phyloP scores from a whole-genome alignment of 2,888 invertebrate species.

The Athrips mouffetella region DNA sequence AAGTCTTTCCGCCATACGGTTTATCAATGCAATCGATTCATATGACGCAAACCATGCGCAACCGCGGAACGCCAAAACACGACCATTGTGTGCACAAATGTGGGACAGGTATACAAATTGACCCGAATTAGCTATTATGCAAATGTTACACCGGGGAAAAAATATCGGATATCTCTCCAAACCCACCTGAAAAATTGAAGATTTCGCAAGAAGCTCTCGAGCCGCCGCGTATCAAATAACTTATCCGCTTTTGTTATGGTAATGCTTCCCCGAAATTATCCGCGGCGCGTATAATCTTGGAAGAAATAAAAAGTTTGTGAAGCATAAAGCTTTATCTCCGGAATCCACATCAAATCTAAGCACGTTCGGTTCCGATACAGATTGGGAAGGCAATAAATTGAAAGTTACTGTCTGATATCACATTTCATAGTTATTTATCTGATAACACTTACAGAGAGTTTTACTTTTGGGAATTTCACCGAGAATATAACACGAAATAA shows the following conservation, averaged over 20 bases:
- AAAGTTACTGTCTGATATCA: not conserved
- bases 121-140: slow-evolving; percentile 49
- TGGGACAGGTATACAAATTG: slow-evolving; percentile 39
- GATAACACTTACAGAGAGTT: not conserved
- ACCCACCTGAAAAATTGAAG: slow-evolving; percentile 56
- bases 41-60: slow-evolving; percentile 13
- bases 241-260: slow-evolving; percentile 70
- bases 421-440: not conserved
- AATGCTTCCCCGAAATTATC: slow-evolving; percentile 63
- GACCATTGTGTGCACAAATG: slow-evolving; percentile 27
- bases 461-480: not conserved
- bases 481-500: not conserved
- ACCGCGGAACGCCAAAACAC: slow-evolving; percentile 20
- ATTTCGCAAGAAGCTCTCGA: slow-evolving; percentile 39
- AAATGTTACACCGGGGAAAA: slow-evolving; percentile 38
- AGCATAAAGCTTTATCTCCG: slow-evolving; percentile 15
- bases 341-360: slow-evolving; percentile 16
- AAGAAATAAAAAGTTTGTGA: slow-evolving; percentile 42
- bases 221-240: slow-evolving; percentile 64
- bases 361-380: slow-evolving; percentile 14
- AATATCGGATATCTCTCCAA: slow-evolving; percentile 46
- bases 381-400: slow-evolving; percentile 6
- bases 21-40: slow-evolving; percentile 5
- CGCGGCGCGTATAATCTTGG: slow-evolving; percentile 53
- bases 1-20: not conserved